Evolutionary conservation across 2,113 vertebrate species (phyloP), one percentile per base, ranked within the genome.

Genomic region (Carollia perspicillata): DNA sequence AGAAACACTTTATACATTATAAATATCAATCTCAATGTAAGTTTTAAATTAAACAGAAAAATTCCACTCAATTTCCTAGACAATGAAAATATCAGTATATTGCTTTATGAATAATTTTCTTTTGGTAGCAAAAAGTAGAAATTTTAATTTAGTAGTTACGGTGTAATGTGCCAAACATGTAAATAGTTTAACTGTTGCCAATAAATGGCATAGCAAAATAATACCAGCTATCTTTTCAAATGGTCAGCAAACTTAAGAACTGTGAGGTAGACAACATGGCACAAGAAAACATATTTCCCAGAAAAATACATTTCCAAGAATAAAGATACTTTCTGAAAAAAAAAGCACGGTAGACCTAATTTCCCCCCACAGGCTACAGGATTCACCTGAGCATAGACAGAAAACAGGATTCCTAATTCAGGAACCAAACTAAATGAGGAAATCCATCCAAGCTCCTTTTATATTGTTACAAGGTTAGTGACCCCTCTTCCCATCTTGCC

Each of bases 11-110:
- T 37, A 60, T 11, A 90, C n/a, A 71, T 37, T 8, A 37, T n/a
- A 81, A 33, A 49, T 86, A 40, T 71, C 33, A 51, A 66, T 33
- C 13, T 55, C 35, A 30, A 77, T 40, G 2, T 49, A 95, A 68
- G 14, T 65, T 94, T 95, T 84, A 94, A 88, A 71, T 88, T 84
- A 86, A 84, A 92, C 17, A 90, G 49, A 44, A 86, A 58, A 89
- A 87, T 74, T 91, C 22, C 37, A 84, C 5, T 68, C 22, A 87
- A 42, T 8, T 69, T 75, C 26, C 58, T 80, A 71, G 23, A 51
- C 35, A 93, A 68, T 69, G 63, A 79, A 93, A 78, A 71, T 65
- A 42, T 13, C 30, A 51, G 30, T 16, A 33, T 80, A 42, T 77
- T 94, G 7, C 23, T 92, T 93, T 55, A 30, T 6, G n/a, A 37